A percentile compares a stretch with the other conserved stretches of the same genome.
phyloP scores from a whole-genome alignment of 2,113 vertebrate species.

The Cervus canadensis region DNA sequence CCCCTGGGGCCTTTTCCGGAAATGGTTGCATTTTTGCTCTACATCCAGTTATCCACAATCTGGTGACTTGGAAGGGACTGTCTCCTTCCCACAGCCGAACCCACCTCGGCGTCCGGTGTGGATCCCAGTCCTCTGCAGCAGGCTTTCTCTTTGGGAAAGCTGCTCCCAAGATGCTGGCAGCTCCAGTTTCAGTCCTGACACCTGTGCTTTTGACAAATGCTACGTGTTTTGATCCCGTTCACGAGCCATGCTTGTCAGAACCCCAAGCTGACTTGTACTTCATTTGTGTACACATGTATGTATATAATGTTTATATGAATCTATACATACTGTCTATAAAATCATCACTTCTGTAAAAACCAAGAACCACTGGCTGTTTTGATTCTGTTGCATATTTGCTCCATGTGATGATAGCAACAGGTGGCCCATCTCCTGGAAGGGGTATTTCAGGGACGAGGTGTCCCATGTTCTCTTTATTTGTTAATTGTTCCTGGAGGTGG shows the following conservation, averaged over 20 bases:
- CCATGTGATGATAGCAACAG: slow-evolving; percentile 12
- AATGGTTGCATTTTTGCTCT: neutral
- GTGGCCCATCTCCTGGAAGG: slow-evolving; percentile 38
- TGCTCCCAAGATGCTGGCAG: fast-evolving
- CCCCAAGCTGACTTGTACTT: slow-evolving; percentile 48
- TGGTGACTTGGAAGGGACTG: too few relatives aligned
- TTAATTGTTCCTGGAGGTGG: slow-evolving; percentile 40
- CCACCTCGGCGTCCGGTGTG: neutral
- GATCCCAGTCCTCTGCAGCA: too few relatives aligned
- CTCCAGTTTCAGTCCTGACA: slow-evolving; percentile 35
- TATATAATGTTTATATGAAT: neutral
- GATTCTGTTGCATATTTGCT: slow-evolving; percentile 6
- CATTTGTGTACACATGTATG: slow-evolving; percentile 30
- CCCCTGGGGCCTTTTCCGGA: neutral
- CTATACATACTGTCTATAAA: neutral
- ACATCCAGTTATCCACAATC: neutral
- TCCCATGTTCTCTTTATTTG: slow-evolving; percentile 26
- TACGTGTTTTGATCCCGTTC: slow-evolving; percentile 14
- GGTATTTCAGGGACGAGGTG: slow-evolving; percentile 38
- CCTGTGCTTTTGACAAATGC: slow-evolving; percentile 33
- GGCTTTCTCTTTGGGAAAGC: neutral
- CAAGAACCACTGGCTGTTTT: slow-evolving; percentile 38
- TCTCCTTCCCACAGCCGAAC: neutral
- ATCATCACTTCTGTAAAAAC: slow-evolving; percentile 58
- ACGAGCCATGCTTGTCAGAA: slow-evolving; percentile 34